A percentile compares a stretch with the other conserved stretches of the same genome.
These are phyloP conservation scores for Epirrhoe tristata DNA, from an alignment of 2,888 invertebrate genomes.

Conservation along the genomic window DNA sequence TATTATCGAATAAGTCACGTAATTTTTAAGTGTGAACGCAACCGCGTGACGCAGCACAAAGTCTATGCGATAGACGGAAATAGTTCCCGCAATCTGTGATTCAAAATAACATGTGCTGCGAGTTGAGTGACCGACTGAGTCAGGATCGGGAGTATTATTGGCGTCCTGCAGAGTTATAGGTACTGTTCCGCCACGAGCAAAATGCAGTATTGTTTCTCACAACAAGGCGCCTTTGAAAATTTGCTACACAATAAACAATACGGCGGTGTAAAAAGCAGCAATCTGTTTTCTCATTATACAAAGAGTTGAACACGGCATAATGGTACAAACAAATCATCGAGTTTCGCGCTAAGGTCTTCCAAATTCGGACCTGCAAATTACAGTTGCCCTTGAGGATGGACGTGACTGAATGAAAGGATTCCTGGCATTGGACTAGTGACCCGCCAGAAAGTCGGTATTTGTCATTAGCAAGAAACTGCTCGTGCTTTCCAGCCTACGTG, in stretches of 20 bases:
- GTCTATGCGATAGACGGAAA: slow-evolving; percentile 44
- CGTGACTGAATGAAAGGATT: slow-evolving; percentile 49
- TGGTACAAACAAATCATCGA: slow-evolving; percentile 33
- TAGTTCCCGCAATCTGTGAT: slow-evolving; percentile 57
- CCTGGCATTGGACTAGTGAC: slow-evolving; percentile 29
- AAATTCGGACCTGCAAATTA: slow-evolving; percentile 38
- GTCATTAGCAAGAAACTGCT: slow-evolving; percentile 29
- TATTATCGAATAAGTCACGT: slow-evolving; percentile 55
- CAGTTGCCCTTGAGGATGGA: slow-evolving; percentile 36
- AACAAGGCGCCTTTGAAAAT: slow-evolving; percentile 44
- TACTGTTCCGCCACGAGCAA: slow-evolving; percentile 54
- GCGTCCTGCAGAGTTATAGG: slow-evolving; percentile 64
- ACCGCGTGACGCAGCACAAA: slow-evolving; percentile 42
- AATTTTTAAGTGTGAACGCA: slow-evolving; percentile 45
- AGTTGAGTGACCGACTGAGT: slow-evolving; percentile 67
- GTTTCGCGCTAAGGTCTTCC: slow-evolving; percentile 36
- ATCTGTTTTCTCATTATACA: slow-evolving; percentile 30
- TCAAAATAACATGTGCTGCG: slow-evolving; percentile 63
- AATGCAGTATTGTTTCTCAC: slow-evolving; percentile 58
- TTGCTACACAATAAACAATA: slow-evolving; percentile 36
- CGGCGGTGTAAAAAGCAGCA: slow-evolving; percentile 29
- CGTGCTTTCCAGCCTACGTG: slow-evolving; percentile 36
- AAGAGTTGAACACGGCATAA: slow-evolving; percentile 36
- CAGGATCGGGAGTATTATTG: slow-evolving; percentile 63
- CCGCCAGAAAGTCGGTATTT: slow-evolving; percentile 30